Conservation (phyloP, 2,797 vertebrate species). For the Eutrigla gurnardus region DNA sequence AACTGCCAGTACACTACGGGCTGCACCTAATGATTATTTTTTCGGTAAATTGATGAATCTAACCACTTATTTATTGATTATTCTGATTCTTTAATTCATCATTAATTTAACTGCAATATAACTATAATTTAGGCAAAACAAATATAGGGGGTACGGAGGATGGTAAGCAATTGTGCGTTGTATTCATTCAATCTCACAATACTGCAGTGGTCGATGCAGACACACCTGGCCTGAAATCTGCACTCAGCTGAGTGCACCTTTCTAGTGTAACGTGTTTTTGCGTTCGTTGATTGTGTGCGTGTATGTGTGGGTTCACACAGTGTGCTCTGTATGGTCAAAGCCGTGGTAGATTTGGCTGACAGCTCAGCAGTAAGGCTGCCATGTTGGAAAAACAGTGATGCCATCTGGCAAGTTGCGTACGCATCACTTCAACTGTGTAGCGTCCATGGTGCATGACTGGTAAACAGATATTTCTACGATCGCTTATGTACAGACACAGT, state of each 20-base stretch:
- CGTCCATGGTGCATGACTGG: constrained; percentile 33
- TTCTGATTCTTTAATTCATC: too few species aligned
- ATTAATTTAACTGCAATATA: too few species aligned
- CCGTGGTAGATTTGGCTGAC: constrained; percentile 23
- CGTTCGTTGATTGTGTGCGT: neutral
- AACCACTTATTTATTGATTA: too few species aligned
- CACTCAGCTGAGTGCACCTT: neutral
- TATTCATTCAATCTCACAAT: neutral
- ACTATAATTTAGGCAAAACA: too few species aligned
- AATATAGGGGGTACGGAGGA: neutral
- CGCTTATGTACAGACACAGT: constrained; percentile 18
- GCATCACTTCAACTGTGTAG: constrained; percentile 36
- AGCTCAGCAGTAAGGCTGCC: constrained; percentile 21
- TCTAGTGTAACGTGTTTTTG: neutral
- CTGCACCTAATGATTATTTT: too few species aligned
- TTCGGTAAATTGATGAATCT: too few species aligned
- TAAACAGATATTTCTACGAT: constrained; percentile 28
- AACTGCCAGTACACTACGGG: too few species aligned
- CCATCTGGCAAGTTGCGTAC: constrained; percentile 51
- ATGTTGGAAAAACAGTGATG: constrained; percentile 31
- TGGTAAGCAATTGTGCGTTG: neutral
- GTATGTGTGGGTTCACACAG: constrained; percentile 11
- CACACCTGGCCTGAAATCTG: neutral
- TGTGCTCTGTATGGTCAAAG: constrained; percentile 23
- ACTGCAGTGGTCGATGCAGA: neutral